phyloP scores from a whole-genome alignment of 2,888 invertebrate genomes.

The Troglohyphantes excavatus region DNA sequence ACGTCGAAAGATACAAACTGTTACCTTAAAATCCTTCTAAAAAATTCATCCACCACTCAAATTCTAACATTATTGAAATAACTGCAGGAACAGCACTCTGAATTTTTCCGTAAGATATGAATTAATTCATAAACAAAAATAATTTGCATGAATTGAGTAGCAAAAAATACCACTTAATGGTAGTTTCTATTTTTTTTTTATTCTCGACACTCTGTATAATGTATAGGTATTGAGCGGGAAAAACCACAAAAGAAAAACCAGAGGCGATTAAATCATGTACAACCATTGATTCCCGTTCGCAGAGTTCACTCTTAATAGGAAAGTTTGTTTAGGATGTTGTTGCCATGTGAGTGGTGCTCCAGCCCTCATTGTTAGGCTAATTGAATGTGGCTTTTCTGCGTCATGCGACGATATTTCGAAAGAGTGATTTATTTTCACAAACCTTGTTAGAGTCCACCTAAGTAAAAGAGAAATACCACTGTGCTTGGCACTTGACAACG shows the following conservation, averaged over 20 bases:
- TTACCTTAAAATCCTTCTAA: no score
- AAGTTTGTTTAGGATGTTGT: constrained; percentile 57
- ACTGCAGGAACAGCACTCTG: no score
- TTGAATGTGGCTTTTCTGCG: constrained; percentile 33
- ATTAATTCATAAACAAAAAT: no score
- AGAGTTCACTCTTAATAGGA: constrained; percentile 42
- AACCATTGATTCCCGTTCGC: constrained; percentile 48
- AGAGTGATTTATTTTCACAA: constrained; percentile 57
- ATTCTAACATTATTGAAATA: no score
- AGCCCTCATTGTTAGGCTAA: constrained; percentile 55
- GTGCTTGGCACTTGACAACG: constrained; percentile 13
- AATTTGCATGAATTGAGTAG: not conserved
- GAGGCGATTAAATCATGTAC: constrained; percentile 54
- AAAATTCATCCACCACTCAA: no score
- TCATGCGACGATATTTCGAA: constrained; percentile 59
- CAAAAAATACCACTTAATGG: not conserved
- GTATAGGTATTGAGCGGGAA: constrained; percentile 40
- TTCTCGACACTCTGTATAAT: constrained; percentile 36
- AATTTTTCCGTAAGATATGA: no score
- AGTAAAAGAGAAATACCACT: constrained; percentile 16
- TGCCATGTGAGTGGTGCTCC: constrained; percentile 33
- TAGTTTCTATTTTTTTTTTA: constrained; percentile 4
- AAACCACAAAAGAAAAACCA: constrained; percentile 30
- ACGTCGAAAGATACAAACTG: no score
- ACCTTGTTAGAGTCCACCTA: constrained; percentile 35